phyloP scores from a whole-genome alignment of 2,888 invertebrate species.

The Cephonodes hylas region DNA sequence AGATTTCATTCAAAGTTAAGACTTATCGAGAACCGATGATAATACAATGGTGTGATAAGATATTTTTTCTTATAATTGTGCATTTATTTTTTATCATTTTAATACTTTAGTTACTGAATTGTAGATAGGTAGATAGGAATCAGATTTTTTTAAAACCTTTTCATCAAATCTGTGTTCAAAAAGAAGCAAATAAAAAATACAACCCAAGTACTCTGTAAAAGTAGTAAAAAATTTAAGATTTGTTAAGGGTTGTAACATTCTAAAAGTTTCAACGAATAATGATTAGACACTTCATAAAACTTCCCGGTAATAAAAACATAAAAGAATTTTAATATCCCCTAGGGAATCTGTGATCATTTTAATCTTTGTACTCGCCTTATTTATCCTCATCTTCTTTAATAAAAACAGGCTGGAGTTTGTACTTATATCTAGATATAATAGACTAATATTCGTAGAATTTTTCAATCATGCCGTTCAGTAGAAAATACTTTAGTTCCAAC shows the following conservation, averaged over 20 bases:
- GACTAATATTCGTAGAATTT: background rate
- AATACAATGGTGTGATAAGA: too few relatives aligned
- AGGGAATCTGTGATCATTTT: conserved; percentile 5
- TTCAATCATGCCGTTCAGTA: too few relatives aligned
- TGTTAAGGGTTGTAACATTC: background rate
- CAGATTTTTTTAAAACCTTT: too few relatives aligned
- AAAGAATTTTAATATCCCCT: conserved; percentile 7
- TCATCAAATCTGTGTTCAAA: background rate
- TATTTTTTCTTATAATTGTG: too few relatives aligned
- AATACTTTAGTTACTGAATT: too few relatives aligned
- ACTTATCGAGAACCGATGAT: too few relatives aligned
- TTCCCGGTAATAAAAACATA: background rate
- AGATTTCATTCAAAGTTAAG: too few relatives aligned
- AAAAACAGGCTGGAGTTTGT: background rate
- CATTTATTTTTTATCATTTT: too few relatives aligned
- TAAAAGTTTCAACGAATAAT: conserved; percentile 2
- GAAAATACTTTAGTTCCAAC: too few relatives aligned
- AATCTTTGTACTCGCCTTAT: background rate
- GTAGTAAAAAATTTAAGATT: background rate
- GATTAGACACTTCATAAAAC: conserved; percentile 1
- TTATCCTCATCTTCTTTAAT: background rate
- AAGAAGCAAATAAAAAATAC: background rate
- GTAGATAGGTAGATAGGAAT: too few relatives aligned
- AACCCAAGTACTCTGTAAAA: background rate
- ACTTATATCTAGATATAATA: background rate